Base-by-base conservation (phyloP, 2,113 vertebrate species). In the Zingel zingel region DNA sequence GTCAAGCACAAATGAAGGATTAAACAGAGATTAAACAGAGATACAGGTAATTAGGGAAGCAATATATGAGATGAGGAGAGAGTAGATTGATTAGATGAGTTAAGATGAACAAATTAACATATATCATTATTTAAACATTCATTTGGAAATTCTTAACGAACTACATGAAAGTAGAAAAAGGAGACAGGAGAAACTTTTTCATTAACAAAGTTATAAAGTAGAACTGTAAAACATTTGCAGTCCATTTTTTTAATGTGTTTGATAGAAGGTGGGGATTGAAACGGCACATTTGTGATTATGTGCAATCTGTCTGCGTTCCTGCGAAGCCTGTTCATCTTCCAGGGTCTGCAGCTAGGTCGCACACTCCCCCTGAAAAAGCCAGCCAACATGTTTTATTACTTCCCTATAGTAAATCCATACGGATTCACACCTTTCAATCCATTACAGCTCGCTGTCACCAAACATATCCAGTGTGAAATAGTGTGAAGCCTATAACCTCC, bases 401-500 rank as follows among this genome's bases (percentile, higher is more conserved):
- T 82, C 43, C 57, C 62, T 54, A 77, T 64, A 67, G 64, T 72
- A 84, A 86, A 87, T 88, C 90, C 90, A 77, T 84, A 70, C 6
- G 86, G 91, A 91, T 89, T 91, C 82, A 82, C 88, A 90, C 88
- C 91, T 79, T 74, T 86, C 79, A 88, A 74, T 86, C 87, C 62
- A 86, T 88, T 86, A 87, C 65, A 81, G 82, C 70, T 80, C 7
- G 23, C 87, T 84, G 82, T 88, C 88, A 90, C 85, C 79, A 89
- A 92, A 92, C 83, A 90, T 70, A 89, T 90, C 79, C 73, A 78
- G 84, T 86, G 82, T 84, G 77, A 91, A 88, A 88, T 78, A 86
- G 51, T 79, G 83, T 88, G 82, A 89, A 82, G 79, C 68, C 23
- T 45, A 47, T 67, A 86, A 78, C 75, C 71, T 70, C 47, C 54